These are phyloP conservation scores for Oreochromis aureus DNA, from an alignment of 2,113 vertebrate genomes.

Conservation along the genomic window DNA sequence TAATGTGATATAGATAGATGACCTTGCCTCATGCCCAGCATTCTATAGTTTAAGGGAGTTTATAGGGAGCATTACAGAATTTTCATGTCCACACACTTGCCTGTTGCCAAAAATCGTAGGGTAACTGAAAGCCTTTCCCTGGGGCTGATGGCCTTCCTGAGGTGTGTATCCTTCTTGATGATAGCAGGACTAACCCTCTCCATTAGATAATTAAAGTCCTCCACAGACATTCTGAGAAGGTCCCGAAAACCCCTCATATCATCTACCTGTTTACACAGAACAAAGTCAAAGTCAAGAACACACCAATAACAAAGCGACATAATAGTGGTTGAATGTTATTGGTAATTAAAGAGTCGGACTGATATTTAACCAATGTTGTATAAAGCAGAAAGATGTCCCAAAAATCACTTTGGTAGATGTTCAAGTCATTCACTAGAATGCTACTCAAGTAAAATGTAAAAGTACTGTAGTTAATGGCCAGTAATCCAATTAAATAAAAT, in stretches of 20 bases:
- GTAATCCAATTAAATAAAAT: neutral
- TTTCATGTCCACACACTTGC: neutral
- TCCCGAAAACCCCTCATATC: too few species aligned
- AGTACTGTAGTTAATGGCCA: neutral
- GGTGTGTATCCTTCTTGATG: too few species aligned
- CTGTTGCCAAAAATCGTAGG: neutral
- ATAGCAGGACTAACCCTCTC: too few species aligned
- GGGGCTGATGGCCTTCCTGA: too few species aligned
- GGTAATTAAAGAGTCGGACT: neutral
- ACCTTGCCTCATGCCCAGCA: neutral
- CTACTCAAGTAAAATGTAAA: neutral
- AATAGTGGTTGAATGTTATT: neutral
- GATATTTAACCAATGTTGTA: neutral
- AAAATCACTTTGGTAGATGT: neutral
- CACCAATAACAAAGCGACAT: too few species aligned
- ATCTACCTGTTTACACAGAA: too few species aligned
- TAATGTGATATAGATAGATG: neutral
- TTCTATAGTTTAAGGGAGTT: neutral
- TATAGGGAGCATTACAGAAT: neutral
- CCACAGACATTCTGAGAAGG: too few species aligned
- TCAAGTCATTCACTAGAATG: neutral
- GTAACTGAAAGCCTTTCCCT: too few species aligned
- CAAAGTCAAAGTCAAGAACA: too few species aligned
- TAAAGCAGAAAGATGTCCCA: neutral
- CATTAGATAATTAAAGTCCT: too few species aligned